Conservation (phyloP, 2,888 invertebrate genomes). For the Fragum sueziense region DNA sequence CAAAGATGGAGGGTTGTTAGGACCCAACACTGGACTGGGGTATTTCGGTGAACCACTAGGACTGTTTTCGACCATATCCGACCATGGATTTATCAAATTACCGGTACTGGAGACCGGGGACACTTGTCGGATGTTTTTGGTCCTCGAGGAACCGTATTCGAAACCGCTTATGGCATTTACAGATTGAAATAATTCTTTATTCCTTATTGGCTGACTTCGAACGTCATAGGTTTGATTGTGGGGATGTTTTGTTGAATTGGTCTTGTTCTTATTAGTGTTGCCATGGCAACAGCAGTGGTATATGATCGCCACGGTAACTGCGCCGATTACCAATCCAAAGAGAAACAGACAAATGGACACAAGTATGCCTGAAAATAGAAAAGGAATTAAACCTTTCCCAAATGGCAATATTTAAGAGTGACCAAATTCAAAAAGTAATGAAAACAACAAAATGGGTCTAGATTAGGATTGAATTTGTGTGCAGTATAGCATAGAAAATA, state of each 20-base stretch:
- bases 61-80: neutral
- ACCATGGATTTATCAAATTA: neutral
- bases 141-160: neutral
- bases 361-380: neutral
- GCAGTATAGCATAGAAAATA: too few relatives aligned
- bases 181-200: too few relatives aligned
- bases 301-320: neutral
- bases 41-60: neutral
- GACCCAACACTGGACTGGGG: neutral
- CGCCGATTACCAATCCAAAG: neutral
- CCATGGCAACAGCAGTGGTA: neutral
- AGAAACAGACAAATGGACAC: neutral
- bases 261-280: too few relatives aligned
- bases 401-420: too few relatives aligned
- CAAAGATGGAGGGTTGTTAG: too few relatives aligned
- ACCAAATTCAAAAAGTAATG: too few relatives aligned
- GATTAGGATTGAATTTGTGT: too few relatives aligned
- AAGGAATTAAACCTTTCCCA: too few relatives aligned
- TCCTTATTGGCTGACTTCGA: neutral
- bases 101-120: neutral
- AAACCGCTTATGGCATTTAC: too few relatives aligned
- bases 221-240: neutral
- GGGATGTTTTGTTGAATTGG: neutral
- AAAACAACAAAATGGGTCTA: too few relatives aligned
- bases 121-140: neutral